Evolutionary conservation across 2,888 invertebrate species (phyloP).

Genomic region (Agrochola circellaris): DNA sequence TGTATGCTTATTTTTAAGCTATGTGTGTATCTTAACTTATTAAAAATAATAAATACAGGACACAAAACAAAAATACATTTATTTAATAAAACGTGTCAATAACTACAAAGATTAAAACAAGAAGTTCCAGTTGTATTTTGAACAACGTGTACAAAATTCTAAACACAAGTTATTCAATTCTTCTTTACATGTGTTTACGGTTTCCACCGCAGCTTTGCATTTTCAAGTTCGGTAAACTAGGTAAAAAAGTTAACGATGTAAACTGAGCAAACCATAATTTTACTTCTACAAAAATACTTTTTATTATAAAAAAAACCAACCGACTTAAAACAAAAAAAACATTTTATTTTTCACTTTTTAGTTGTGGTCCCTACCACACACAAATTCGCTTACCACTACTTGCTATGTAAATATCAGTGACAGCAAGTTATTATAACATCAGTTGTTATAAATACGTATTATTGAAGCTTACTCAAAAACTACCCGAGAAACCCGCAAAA

Average conservation of each 20-base stretch:
- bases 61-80: not conserved
- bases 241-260: not conserved
- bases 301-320: no score
- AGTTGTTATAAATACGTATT: no score
- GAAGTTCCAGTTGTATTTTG: not conserved
- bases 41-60: slow-evolving; percentile 1
- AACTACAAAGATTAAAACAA: not conserved
- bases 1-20: not conserved
- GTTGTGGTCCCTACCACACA: no score
- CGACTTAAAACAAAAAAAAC: no score
- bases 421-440: no score
- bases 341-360: no score
- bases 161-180: not conserved
- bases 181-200: not conserved
- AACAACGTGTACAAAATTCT: not conserved
- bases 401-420: no score
- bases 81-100: not conserved
- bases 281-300: not conserved
- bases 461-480: no score
- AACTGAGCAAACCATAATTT: not conserved
- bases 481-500: no score
- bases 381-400: no score
- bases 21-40: not conserved
- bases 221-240: not conserved
- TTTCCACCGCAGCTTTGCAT: not conserved